A percentile compares a stretch with the other conserved stretches of the same genome.
phyloP scores from a whole-genome alignment of 2,113 vertebrate species.

The Lates calcarifer region DNA sequence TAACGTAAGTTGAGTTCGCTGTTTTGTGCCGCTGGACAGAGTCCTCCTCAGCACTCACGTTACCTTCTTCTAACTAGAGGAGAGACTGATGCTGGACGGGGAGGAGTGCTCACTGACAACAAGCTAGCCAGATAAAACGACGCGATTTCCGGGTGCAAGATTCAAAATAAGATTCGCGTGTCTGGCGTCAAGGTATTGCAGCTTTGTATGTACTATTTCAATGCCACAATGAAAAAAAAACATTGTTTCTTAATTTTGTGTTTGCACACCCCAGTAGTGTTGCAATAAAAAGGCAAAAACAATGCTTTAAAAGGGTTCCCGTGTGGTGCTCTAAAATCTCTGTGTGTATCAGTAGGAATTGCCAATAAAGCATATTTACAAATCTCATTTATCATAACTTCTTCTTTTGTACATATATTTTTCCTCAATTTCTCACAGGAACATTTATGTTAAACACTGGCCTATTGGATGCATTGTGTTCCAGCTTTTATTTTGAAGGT shows the following conservation, averaged over 20 bases:
- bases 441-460: background rate
- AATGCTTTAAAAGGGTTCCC: too few species aligned
- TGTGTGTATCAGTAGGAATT: too few species aligned
- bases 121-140: background rate
- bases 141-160: background rate
- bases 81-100: constrained; percentile 21
- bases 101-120: background rate
- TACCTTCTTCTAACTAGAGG: background rate
- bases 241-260: too few species aligned
- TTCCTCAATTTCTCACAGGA: background rate
- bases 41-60: background rate
- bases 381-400: background rate
- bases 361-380: too few species aligned
- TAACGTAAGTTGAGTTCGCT: background rate
- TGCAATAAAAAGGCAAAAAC: too few species aligned
- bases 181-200: background rate
- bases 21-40: background rate
- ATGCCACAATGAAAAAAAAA: too few species aligned
- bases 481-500: background rate
- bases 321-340: too few species aligned
- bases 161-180: constrained; percentile 47
- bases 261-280: too few species aligned
- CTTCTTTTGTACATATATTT: background rate
- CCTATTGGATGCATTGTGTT: rapidly evolving
- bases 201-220: too few species aligned